These are phyloP conservation scores for Cyprinodon tularosa DNA, from an alignment of 2,113 vertebrate genomes.

Conservation along the genomic window DNA sequence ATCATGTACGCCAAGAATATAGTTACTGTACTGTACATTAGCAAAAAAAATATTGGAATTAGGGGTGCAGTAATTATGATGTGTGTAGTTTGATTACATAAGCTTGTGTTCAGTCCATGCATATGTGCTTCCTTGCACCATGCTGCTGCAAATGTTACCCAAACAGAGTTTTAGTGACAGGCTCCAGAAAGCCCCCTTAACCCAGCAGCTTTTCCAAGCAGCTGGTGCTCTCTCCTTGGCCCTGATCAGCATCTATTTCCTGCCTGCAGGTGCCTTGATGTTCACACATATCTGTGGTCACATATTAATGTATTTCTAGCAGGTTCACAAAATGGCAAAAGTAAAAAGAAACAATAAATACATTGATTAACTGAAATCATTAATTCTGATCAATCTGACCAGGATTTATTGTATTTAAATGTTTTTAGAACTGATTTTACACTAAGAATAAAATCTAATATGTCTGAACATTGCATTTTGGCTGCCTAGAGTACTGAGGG, in stretches of 20 bases:
- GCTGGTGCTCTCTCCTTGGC: constrained; percentile 70
- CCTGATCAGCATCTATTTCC: constrained; percentile 52
- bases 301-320: constrained; percentile 7
- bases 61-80: neutral
- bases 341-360: neutral
- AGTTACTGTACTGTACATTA: neutral
- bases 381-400: neutral
- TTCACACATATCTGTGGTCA: neutral
- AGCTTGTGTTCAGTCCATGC: neutral
- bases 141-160: constrained; percentile 62
- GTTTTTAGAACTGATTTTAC: neutral
- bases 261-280: constrained; percentile 26
- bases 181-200: constrained; percentile 70
- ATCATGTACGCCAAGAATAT: neutral
- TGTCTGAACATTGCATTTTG: constrained; percentile 5
- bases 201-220: constrained; percentile 69
- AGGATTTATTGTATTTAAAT: too few relatives aligned
- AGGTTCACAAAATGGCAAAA: neutral
- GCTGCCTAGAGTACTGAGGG: neutral
- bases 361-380: too few relatives aligned
- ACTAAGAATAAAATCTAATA: neutral
- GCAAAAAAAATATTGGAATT: neutral
- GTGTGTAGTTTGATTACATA: constrained; percentile 3
- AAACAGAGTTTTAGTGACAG: constrained; percentile 68
- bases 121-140: constrained; percentile 13